Evolutionary conservation across 2,888 invertebrate species (phyloP), one percentile per base, ranked within the genome.

Genomic region (Amphipoea lucens): DNA sequence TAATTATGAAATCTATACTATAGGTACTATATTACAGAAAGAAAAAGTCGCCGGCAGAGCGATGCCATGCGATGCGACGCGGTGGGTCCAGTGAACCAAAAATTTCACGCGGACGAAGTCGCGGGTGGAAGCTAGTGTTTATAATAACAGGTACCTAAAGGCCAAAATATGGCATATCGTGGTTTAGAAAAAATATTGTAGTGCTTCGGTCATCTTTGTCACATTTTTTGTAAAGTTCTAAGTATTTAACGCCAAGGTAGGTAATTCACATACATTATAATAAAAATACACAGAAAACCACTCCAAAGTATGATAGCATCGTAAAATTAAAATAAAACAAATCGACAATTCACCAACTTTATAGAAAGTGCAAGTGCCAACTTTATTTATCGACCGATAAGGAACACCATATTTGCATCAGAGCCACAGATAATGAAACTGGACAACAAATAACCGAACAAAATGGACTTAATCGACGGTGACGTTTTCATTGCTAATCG

Each of bases 361-460:
- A 88, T 90, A 90, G 91, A 92, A 92, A 92, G 91, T 90, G 90
- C 82, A 90, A 91, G 90, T 90, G 90, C 84, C 89, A 87, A 82
- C 80, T 84, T 88, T 86, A 91, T 91, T 92, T 91, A 92, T 90
- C 83, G 69, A 29, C 79, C 83, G 91, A 90, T 92, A 91, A 90
- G 87, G 79, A 84, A 87, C 86, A 86, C 87, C 87, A 90, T 90
- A 92, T 90, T 91, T 90, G 90, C 89, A 90, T 91, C 90, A 86
- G 88, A 87, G 77, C 81, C 72, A 66, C 69, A 87, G 88, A 90
- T 92, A 91, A 91, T 88, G 87, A 89, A 87, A 87, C 89, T 74
- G 89, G 70, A 77, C 85, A 81, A 89, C 90, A 90, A 90, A 91
- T 91, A 91, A 90, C 85, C 87, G 82, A 85, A 90, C 86, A 83